phyloP scores from a whole-genome alignment of 2,113 vertebrate genomes.

The Antechinus stuartii region DNA sequence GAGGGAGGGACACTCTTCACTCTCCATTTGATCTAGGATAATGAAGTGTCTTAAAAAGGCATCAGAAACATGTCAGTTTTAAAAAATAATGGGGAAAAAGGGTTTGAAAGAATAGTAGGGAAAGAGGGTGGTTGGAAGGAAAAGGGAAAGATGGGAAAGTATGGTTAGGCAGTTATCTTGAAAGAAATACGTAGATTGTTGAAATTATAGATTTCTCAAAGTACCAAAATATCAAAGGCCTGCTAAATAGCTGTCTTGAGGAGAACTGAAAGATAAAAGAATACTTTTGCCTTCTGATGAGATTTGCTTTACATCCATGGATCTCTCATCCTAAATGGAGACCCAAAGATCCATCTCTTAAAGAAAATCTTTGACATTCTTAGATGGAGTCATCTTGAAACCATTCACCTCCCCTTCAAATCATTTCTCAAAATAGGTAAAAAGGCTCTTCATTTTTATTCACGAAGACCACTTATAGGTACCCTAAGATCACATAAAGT shows the following conservation, averaged over 20 bases:
- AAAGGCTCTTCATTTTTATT: slow-evolving; percentile 39
- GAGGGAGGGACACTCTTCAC: background rate
- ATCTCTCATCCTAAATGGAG: slow-evolving; percentile 15
- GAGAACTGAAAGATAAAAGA: background rate
- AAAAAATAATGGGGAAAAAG: too few species aligned
- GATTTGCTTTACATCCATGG: background rate
- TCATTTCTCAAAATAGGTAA: slow-evolving; percentile 18
- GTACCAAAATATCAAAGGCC: background rate
- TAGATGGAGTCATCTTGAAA: background rate
- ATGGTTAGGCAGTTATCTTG: background rate
- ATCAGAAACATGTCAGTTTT: too few species aligned
- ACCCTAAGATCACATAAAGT: background rate
- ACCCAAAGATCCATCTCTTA: slow-evolving; percentile 16
- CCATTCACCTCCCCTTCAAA: background rate
- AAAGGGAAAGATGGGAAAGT: background rate
- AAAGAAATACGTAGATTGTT: background rate
- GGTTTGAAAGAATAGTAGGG: too few species aligned
- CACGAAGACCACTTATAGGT: background rate
- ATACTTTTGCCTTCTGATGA: background rate
- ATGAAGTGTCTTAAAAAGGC: too few species aligned
- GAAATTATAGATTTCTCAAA: background rate
- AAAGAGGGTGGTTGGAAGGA: too few species aligned
- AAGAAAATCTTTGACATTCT: background rate
- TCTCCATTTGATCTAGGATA: too few species aligned
- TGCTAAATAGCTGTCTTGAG: background rate